Percentiles rank a stretch among this genome's conserved stretches.
These are phyloP conservation scores for Cheirogaleus major DNA, from an alignment of 2,797 vertebrate genomes.

Conservation along the genomic window DNA sequence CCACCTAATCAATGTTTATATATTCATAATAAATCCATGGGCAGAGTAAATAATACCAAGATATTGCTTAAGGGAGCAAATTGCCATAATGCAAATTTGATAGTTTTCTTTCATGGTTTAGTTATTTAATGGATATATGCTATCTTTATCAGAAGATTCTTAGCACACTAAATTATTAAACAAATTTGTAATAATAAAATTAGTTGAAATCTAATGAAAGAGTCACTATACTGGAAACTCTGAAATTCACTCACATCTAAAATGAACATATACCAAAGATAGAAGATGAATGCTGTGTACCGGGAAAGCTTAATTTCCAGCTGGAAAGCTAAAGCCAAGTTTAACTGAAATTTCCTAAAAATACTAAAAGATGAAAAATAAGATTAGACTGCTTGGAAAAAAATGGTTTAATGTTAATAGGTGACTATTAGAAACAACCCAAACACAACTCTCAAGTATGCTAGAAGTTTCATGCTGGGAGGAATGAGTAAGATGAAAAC, in stretches of 20 bases:
- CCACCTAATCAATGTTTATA: neutral
- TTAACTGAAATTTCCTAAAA: constrained; percentile 8
- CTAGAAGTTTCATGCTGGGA: neutral
- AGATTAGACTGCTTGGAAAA: neutral
- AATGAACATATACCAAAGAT: neutral
- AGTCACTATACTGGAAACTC: neutral
- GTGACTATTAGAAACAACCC: neutral
- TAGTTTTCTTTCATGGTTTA: constrained; percentile 1
- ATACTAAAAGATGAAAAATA: neutral
- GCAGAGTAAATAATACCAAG: neutral
- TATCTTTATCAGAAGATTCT: neutral
- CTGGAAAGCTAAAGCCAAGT: constrained; percentile 8
- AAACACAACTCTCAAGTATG: neutral
- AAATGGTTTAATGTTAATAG: neutral
- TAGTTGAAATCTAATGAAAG: constrained; percentile 4
- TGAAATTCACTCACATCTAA: neutral
- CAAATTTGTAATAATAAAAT: neutral
- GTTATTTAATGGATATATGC: neutral
- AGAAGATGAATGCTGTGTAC: neutral
- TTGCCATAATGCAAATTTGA: neutral
- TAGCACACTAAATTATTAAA: neutral
- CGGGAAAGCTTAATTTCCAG: neutral
- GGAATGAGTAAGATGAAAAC: neutral
- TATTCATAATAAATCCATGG: neutral
- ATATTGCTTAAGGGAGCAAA: neutral